These are phyloP conservation scores for Drosophila ananassae DNA, from an alignment of 1,140 invertebrate species.

Conservation along the genomic window DNA sequence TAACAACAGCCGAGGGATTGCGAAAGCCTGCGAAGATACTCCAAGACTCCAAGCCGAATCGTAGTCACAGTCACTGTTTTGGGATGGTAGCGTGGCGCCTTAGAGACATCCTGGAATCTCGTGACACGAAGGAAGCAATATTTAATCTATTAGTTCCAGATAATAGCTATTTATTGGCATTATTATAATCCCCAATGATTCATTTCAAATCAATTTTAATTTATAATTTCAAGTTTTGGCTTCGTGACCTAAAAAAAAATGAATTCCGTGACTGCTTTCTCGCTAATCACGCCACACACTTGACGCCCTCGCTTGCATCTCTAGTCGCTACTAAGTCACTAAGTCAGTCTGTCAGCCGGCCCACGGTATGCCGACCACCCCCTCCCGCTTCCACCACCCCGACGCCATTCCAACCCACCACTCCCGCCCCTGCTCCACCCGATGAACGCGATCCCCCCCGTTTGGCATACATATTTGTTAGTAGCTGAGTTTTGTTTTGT, in stretches of 20 bases:
- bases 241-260: constrained; percentile 10
- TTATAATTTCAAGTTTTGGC: neutral
- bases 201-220: neutral
- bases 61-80: constrained; percentile 25
- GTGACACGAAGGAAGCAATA: constrained; percentile 8
- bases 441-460: constrained; percentile 34
- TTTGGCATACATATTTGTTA: constrained; percentile 73
- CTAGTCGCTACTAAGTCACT: constrained; percentile 63
- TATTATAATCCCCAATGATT: neutral
- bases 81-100: constrained; percentile 39
- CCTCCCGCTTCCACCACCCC: neutral
- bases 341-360: constrained; percentile 62
- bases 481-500: constrained; percentile 79
- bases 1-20: constrained; percentile 50
- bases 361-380: constrained; percentile 60
- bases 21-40: constrained; percentile 74
- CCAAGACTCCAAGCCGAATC: constrained; percentile 54
- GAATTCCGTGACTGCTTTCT: constrained; percentile 39
- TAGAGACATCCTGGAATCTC: constrained; percentile 9
- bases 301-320: constrained; percentile 49
- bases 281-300: constrained; percentile 42
- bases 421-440: neutral
- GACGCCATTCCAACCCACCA: neutral
- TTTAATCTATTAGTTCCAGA: neutral
- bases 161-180: neutral